Evolutionary conservation across 2,113 vertebrate species (phyloP).

Genomic region (Coturnix japonica): DNA sequence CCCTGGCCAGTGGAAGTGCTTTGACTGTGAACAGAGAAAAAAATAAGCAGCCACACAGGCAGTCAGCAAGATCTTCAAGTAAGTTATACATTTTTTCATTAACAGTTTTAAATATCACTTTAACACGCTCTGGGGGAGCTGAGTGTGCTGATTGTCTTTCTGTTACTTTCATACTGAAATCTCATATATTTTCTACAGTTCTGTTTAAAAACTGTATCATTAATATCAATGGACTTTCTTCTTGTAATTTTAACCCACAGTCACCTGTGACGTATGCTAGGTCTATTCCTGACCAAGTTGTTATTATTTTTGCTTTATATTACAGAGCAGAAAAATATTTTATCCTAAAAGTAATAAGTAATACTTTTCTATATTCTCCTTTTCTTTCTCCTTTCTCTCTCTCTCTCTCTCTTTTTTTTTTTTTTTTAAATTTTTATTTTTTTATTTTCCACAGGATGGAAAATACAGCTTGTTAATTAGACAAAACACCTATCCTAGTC

Average conservation of each 20-base stretch:
- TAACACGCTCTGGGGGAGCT: slow-evolving; percentile 48
- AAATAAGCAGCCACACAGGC: slow-evolving; percentile 77
- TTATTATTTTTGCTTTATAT: neutral
- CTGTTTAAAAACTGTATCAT: slow-evolving; percentile 41
- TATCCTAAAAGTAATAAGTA: neutral
- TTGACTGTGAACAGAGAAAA: slow-evolving; percentile 80
- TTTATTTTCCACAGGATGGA: neutral
- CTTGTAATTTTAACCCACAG: slow-evolving; percentile 35
- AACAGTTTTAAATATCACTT: slow-evolving; percentile 70
- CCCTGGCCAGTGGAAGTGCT: slow-evolving; percentile 77
- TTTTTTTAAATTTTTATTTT: neutral
- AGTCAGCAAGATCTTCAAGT: slow-evolving; percentile 81
- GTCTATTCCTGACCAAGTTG: slow-evolving; percentile 27
- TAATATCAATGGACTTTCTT: slow-evolving; percentile 21
- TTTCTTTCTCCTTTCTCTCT: no score
- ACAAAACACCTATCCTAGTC: neutral
- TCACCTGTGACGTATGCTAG: neutral
- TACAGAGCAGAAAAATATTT: neutral
- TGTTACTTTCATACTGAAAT: slow-evolving; percentile 34
- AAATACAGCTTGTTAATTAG: neutral
- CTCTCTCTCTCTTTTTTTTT: neutral
- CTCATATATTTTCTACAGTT: neutral
- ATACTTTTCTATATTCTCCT: neutral
- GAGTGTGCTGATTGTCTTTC: neutral
- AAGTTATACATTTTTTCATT: slow-evolving; percentile 81